Evolutionary conservation across 1,140 invertebrate genomes (phyloP).

Genomic region (Drosophila tropicalis): DNA sequence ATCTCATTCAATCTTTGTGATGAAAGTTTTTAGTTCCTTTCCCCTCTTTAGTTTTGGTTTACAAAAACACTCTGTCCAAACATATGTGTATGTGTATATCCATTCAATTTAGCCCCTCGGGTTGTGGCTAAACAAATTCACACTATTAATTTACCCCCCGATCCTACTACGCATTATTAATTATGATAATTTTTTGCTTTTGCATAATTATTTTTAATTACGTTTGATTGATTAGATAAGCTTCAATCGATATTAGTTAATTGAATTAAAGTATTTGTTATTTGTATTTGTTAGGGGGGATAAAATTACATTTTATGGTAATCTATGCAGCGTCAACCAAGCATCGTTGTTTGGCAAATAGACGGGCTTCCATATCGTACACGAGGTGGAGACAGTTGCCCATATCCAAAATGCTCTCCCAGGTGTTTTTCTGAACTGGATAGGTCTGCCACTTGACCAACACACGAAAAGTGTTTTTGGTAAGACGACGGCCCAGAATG

Average conservation of each 20-base stretch:
- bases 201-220: background rate
- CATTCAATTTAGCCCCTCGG: background rate
- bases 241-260: background rate
- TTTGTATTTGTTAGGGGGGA: too few species aligned
- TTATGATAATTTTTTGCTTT: background rate
- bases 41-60: background rate
- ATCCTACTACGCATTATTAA: background rate
- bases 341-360: too few species aligned
- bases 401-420: too few species aligned
- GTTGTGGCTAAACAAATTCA: background rate
- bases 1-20: slow-evolving; percentile 13
- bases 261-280: background rate
- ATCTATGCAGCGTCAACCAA: too few species aligned
- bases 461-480: too few species aligned
- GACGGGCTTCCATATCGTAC: too few species aligned
- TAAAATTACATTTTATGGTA: too few species aligned
- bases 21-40: background rate
- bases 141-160: background rate
- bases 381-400: too few species aligned
- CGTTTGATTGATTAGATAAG: background rate
- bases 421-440: too few species aligned
- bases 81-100: background rate
- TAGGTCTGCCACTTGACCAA: too few species aligned
- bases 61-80: background rate
- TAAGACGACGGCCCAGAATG: too few species aligned